These are phyloP conservation scores for Polyodon spathula DNA, from an alignment of 2,113 vertebrate species.

Conservation along the genomic window DNA sequence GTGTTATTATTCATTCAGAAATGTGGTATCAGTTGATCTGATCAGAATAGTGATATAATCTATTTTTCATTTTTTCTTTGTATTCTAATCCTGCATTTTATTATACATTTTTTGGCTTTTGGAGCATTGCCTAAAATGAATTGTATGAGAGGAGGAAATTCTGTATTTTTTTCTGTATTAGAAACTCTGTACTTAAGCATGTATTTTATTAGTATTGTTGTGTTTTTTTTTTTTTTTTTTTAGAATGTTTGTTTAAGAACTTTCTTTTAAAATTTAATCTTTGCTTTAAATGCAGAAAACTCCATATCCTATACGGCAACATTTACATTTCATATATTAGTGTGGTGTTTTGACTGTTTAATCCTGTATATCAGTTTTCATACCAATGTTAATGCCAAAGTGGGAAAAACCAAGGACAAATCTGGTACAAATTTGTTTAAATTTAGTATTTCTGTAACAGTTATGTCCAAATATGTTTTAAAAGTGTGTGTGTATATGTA, in stretches of 20 bases:
- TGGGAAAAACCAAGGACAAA: too few species aligned
- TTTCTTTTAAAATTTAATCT: conserved; percentile 33
- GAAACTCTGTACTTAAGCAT: conserved; percentile 9
- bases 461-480: too few species aligned
- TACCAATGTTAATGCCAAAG: too few species aligned
- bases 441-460: too few species aligned
- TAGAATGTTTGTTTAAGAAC: conserved; percentile 23
- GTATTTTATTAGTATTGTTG: background rate
- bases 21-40: conserved; percentile 63
- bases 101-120: conserved; percentile 9
- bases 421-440: background rate
- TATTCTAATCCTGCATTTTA: conserved; percentile 9
- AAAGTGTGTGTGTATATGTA: too few species aligned
- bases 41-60: conserved; percentile 31
- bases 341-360: too few species aligned
- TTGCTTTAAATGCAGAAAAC: conserved; percentile 1
- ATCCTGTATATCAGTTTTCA: too few species aligned
- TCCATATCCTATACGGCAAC: too few species aligned
- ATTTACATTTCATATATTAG: too few species aligned
- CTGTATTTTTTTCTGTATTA: conserved; percentile 19
- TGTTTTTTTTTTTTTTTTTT: conserved; percentile 7
- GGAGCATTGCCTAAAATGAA: conserved; percentile 22
- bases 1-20: conserved; percentile 33
- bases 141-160: conserved; percentile 16
- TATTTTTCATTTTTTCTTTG: conserved; percentile 13